Base-by-base conservation (phyloP, 1,140 invertebrate genomes). In the Meloidogyne floridensis region DNA sequence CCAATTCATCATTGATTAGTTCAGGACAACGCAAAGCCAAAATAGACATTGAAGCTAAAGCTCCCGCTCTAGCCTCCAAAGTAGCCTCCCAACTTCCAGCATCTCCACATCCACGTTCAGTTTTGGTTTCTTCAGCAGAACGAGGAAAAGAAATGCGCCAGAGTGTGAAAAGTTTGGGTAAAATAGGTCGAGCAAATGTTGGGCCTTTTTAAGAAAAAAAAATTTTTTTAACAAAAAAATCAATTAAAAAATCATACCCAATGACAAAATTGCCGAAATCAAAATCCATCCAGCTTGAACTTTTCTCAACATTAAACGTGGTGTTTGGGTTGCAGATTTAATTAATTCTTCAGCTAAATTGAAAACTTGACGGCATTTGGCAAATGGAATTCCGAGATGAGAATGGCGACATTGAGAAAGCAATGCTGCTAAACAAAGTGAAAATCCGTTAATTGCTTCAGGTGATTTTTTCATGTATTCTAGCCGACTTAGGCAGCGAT, bases 61-160 rank as follows among this genome's bases (percentile, higher is more conserved):
- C 97, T 0, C 97, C 97, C 15, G 97, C 95, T 80, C 97, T 92
- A 15, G 95, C 96, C 92, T 98, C 96, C 72, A 99, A 91, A 2
- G 96, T 97, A 20, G 98, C 95, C 83, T 98, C 96, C 97, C 97
- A 99, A 69, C 97, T 99, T 90, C 98, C 98, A 0, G 95, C 94
- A 92, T 99, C 97, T 8, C 97, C 97, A 81, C 97, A 93, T 5
- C 56, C 80, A 90, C 98, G 98, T 91, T 99, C 97, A 8, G 95
- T 95, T 88, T 98, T 97, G 32, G 98, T 92, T 90, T 99, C 96
- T 89, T 97, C 97, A 51, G 93, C 93, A 0, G 96, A 97, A 70
- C 96, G 92, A 0, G 97, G 97, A 91, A 99, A 99, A 47, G 96
- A 96, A 91, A 98, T 98, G 86, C 96, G 93, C 98, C 98, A 99